Percentiles rank a stretch among this genome's conserved stretches.
Evolutionary conservation across 1,140 invertebrate genomes (phyloP).

Genomic region (Drosophila punjabiensis): DNA sequence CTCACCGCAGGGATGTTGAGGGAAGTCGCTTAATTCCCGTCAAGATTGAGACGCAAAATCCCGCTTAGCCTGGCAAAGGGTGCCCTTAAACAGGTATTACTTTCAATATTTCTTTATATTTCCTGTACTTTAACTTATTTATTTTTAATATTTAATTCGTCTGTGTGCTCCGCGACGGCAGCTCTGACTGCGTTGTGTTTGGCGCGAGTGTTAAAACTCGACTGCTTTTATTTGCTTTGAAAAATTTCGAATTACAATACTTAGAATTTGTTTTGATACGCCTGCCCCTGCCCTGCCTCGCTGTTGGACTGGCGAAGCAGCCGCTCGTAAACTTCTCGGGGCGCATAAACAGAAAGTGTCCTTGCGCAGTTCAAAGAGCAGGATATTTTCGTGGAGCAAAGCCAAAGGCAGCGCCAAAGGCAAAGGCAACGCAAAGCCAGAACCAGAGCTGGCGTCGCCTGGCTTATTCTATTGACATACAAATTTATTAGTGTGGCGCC

Average conservation of each 20-base stretch:
- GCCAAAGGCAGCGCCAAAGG: neutral
- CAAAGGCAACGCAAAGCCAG: neutral
- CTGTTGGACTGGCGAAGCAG: slow-evolving; percentile 22
- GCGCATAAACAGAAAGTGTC: slow-evolving; percentile 74
- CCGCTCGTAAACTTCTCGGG: slow-evolving; percentile 64
- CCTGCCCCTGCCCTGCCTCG: slow-evolving; percentile 13
- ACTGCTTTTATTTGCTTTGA: slow-evolving; percentile 82
- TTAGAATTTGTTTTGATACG: slow-evolving; percentile 80
- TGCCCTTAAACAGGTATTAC: neutral
- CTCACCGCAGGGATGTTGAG: slow-evolving; percentile 26
- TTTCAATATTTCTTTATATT: neutral
- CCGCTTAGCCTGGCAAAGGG: neutral
- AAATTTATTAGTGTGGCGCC: slow-evolving; percentile 82
- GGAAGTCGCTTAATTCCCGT: slow-evolving; percentile 1
- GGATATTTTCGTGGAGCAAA: slow-evolving; percentile 34
- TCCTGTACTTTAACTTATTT: neutral
- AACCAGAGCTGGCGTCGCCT: slow-evolving; percentile 24
- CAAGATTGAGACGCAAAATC: neutral
- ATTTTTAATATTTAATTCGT: slow-evolving; percentile 13
- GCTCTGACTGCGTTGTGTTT: slow-evolving; percentile 64
- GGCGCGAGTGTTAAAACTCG: slow-evolving; percentile 81
- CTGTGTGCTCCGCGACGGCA: slow-evolving; percentile 25
- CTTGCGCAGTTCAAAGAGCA: slow-evolving; percentile 78
- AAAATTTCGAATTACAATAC: slow-evolving; percentile 83
- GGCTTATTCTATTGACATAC: slow-evolving; percentile 75